phyloP scores from a whole-genome alignment of 2,888 invertebrate genomes.

The Aphelenchoides bicaudatus region DNA sequence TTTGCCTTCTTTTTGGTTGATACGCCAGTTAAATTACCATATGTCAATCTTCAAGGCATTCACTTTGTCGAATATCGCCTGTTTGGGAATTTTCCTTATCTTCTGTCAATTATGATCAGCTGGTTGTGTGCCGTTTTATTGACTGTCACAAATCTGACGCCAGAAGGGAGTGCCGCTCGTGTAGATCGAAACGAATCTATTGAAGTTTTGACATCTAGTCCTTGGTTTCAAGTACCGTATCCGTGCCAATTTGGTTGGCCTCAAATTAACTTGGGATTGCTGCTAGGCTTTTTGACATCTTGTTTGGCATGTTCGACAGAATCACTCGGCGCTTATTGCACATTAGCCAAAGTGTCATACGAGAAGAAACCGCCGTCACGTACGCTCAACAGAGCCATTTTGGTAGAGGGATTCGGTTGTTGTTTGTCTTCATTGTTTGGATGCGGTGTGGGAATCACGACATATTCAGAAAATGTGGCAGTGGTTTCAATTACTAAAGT shows the following conservation, averaged over 20 bases:
- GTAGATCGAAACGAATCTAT: constrained; percentile 45
- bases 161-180: constrained; percentile 38
- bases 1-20: constrained; percentile 49
- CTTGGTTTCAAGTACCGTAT: constrained; percentile 49
- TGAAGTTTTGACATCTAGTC: constrained; percentile 37
- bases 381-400: constrained; percentile 48
- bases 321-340: constrained; percentile 43
- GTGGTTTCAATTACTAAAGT: constrained; percentile 49
- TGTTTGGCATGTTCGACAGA: constrained; percentile 46
- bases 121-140: constrained; percentile 46
- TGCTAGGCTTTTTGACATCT: constrained; percentile 47
- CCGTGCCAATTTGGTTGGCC: constrained; percentile 52
- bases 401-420: constrained; percentile 38
- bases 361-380: constrained; percentile 44
- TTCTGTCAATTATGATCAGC: constrained; percentile 41
- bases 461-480: constrained; percentile 51
- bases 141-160: constrained; percentile 42
- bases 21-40: constrained; percentile 42
- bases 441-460: constrained; percentile 49
- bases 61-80: constrained; percentile 33
- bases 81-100: constrained; percentile 55
- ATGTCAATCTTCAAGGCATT: constrained; percentile 31
- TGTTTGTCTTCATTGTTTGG: constrained; percentile 42
- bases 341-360: constrained; percentile 39
- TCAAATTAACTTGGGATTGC: constrained; percentile 39